Evolutionary conservation across 2,888 invertebrate species (phyloP).

Genomic region (Mimachlamys varia): DNA sequence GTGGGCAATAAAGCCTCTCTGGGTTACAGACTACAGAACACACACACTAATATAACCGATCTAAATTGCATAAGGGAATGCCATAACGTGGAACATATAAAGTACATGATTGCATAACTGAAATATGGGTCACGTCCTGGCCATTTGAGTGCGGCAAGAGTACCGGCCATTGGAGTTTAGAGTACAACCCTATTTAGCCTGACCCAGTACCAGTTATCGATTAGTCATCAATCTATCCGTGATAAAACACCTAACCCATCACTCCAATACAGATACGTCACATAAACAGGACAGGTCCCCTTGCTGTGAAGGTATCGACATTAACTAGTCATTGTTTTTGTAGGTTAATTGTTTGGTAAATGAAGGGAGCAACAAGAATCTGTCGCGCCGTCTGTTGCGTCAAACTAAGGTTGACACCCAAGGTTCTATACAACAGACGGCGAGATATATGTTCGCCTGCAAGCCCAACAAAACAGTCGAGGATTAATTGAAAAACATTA

Average conservation of each 20-base stretch:
- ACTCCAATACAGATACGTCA: not conserved
- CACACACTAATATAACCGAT: not conserved
- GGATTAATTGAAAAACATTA: not conserved
- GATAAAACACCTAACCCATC: not conserved
- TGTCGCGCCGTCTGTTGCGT: not conserved
- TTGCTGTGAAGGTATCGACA: not conserved
- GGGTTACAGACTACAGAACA: not conserved
- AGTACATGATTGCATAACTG: slow-evolving; percentile 17
- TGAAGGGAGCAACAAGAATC: not conserved
- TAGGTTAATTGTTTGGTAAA: not conserved
- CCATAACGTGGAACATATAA: slow-evolving; percentile 26
- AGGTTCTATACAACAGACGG: not conserved
- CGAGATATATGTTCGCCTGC: not conserved
- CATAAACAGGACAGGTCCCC: not conserved
- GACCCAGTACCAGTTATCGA: not conserved
- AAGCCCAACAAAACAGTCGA: not conserved
- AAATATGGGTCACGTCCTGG: not conserved
- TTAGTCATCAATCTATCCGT: not conserved
- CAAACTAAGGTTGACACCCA: not conserved
- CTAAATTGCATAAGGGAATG: slow-evolving; percentile 23
- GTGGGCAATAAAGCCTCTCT: not conserved
- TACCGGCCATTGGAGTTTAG: not conserved
- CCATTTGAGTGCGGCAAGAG: not conserved
- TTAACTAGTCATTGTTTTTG: not conserved
- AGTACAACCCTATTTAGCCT: not conserved